Conservation (phyloP, 2,113 vertebrate species). For the Centrocercus urophasianus region DNA sequence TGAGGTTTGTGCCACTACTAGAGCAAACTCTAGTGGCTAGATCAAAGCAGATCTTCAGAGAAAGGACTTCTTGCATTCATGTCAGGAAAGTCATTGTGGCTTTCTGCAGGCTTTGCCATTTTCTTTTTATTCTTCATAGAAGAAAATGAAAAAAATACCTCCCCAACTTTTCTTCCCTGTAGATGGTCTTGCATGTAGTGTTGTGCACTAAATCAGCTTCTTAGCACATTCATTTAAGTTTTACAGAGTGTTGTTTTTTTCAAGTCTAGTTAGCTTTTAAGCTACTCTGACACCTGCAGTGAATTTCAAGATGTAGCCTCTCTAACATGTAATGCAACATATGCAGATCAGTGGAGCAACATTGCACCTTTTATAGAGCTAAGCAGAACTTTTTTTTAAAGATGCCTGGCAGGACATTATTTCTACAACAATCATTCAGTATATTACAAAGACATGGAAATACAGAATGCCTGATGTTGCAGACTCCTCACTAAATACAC, state of each 20-base stretch:
- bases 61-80: neutral
- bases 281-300: neutral
- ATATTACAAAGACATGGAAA: neutral
- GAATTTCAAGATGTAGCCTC: neutral
- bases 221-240: neutral
- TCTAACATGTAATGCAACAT: neutral
- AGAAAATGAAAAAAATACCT: neutral
- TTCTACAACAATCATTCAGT: neutral
- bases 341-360: neutral
- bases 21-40: conserved; percentile 9
- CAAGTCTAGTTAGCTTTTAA: neutral
- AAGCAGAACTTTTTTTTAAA: neutral
- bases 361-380: neutral
- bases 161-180: neutral
- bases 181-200: neutral
- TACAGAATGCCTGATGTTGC: neutral
- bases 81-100: neutral
- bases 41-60: neutral
- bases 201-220: neutral
- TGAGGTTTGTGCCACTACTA: neutral
- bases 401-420: neutral
- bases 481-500: neutral
- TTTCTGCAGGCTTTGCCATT: neutral
- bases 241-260: neutral
- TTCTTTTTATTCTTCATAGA: neutral